Conservation (phyloP, 2,888 invertebrate genomes). For the Subacronicta megacephala region DNA sequence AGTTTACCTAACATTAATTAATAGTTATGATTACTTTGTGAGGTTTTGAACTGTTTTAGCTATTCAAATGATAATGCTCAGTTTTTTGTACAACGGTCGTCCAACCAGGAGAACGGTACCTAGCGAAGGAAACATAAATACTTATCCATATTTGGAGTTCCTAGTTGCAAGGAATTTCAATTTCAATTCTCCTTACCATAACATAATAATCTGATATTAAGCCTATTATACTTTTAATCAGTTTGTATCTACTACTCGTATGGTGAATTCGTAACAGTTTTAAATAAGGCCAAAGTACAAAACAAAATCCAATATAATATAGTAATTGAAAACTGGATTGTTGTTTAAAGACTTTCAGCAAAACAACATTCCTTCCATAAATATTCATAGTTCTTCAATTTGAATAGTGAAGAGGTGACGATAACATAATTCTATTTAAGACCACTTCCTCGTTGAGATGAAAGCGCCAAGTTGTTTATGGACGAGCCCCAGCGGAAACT, state of each 20-base stretch:
- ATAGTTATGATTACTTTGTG: too few relatives aligned
- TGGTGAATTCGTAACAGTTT: too few relatives aligned
- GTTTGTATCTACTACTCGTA: not conserved
- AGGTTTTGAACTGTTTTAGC: too few relatives aligned
- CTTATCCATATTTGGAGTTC: constrained; percentile 3
- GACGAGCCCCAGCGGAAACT: constrained; percentile 30
- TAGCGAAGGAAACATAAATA: constrained; percentile 1
- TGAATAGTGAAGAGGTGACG: constrained; percentile 16
- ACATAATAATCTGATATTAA: not conserved
- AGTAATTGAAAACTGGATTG: too few relatives aligned
- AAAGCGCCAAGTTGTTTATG: constrained; percentile 38
- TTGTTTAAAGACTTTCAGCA: too few relatives aligned
- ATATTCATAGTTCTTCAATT: constrained; percentile 1
- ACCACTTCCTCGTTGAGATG: constrained; percentile 25
- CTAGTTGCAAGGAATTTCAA: constrained; percentile 15
- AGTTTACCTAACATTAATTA: too few relatives aligned
- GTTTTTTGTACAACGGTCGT: too few relatives aligned
- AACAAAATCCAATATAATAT: too few relatives aligned
- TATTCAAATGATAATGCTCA: too few relatives aligned
- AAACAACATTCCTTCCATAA: not conserved
- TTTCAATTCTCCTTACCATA: constrained; percentile 9
- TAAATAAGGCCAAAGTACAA: too few relatives aligned
- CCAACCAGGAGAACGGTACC: too few relatives aligned
- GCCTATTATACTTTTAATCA: constrained; percentile 16
- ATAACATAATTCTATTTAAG: constrained; percentile 31